These are phyloP conservation scores for Cyprinodon variegatus DNA, from an alignment of 2,113 vertebrate genomes.

Conservation along the genomic window DNA sequence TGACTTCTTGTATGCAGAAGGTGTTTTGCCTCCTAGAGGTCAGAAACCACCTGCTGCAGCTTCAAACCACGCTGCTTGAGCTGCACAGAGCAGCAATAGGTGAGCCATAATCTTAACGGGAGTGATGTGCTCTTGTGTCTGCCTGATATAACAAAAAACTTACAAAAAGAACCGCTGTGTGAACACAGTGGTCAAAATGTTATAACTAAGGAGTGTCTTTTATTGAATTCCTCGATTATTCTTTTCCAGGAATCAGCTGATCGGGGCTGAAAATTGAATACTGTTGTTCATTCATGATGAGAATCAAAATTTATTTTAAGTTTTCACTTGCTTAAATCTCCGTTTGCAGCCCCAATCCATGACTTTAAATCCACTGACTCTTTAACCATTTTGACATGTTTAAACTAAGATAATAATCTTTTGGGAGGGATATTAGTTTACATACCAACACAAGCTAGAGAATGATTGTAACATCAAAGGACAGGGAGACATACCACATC, in stretches of 20 bases:
- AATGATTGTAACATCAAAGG: not conserved
- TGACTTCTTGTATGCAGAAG: not conserved
- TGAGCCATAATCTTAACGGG: constrained; percentile 64
- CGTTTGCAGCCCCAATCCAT: not conserved
- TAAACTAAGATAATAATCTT: not conserved
- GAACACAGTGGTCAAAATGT: constrained; percentile 25
- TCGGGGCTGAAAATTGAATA: constrained; percentile 31
- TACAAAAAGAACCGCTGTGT: constrained; percentile 39
- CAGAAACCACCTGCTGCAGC: constrained; percentile 50
- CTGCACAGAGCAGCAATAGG: constrained; percentile 53
- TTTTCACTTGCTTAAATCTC: not conserved
- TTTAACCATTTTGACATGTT: not conserved
- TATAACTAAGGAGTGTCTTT: constrained; percentile 17
- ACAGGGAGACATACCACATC: not conserved
- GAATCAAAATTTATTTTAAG: constrained; percentile 5
- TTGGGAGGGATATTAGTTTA: not conserved
- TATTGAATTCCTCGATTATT: constrained; percentile 13
- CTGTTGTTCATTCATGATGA: constrained; percentile 14
- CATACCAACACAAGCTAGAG: not conserved
- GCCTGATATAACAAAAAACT: constrained; percentile 37
- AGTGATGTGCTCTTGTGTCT: constrained; percentile 42
- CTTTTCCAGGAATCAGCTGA: constrained; percentile 24
- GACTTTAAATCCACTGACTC: not conserved
- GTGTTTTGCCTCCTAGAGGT: not conserved
- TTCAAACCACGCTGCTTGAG: constrained; percentile 73